Evolutionary conservation across 2,888 invertebrate genomes (phyloP), one percentile per base, ranked within the genome.

Genomic region (Pachycephus smyrnensis): DNA sequence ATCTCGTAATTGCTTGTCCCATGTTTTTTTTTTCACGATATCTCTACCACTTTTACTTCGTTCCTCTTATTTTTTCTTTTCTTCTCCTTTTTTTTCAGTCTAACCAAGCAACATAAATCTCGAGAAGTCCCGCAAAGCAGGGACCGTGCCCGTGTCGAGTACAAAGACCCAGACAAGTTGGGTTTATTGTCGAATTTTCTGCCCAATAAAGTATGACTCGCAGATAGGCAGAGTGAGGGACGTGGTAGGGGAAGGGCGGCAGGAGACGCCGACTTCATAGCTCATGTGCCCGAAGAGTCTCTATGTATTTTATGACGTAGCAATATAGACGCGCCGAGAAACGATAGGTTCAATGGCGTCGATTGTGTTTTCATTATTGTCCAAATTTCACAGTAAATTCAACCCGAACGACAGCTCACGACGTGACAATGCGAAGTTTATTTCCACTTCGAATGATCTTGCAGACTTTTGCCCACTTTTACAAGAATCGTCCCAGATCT

Each of bases 161-260:
- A 55, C 55, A 55, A 85, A 76, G 83, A 82, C 81, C 82, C 83
- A 82, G 86, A 85, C 86, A 85, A 88, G 86, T 87, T 87, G 88
- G 84, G 86, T 89, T 90, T 89, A 90, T 89, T 87, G 89, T 86
- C 86, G 86, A 90, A 91, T 91, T 90, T 91, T 91, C 90, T 91
- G 89, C 88, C 87, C 90, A 91, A 90, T 91, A 91, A 91, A 90
- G 82, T 90, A 87, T 86, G 86, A 86, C 84, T 87, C 82, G 86
- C 31, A 30, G 30, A n/a, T 32, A 31, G 35, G 23, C 40, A 11
- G 23, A 15, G 11, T 55, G 55, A 12, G n/a, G 15, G 55, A 12
- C 0, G 4, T 33, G 33, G 55, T 23, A 55, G 55, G 55, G 55
- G 12, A 12, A 40, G 32, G 74, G 12, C 11, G 23, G 74, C 12